These are phyloP conservation scores for Tapera naevia DNA, from an alignment of 2,797 vertebrate genomes.

Conservation along the genomic window DNA sequence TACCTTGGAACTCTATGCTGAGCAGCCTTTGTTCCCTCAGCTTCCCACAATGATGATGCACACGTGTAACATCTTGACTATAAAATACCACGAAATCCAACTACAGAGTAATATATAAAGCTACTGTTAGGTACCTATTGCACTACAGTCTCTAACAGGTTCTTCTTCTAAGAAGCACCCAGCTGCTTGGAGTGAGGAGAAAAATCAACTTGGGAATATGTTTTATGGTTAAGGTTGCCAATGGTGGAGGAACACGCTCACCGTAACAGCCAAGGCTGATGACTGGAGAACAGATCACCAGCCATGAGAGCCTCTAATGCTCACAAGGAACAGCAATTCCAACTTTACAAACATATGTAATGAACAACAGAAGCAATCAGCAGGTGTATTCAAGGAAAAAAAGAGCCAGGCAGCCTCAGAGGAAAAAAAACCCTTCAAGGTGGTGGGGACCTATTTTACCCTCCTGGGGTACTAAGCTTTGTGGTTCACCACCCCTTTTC, in stretches of 20 bases:
- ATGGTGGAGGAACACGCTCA: accelerated
- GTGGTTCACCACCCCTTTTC: not conserved
- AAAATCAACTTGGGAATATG: not conserved
- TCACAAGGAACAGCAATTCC: not conserved
- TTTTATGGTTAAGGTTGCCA: not conserved
- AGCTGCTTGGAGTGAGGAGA: not conserved
- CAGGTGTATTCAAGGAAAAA: not conserved
- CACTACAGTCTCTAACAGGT: not conserved
- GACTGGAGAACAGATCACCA: not conserved
- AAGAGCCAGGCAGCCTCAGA: not conserved
- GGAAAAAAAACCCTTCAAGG: not conserved
- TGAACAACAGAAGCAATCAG: not conserved
- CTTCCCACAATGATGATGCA: not conserved
- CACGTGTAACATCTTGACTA: not conserved
- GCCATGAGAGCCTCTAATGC: not conserved
- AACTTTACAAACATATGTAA: not conserved
- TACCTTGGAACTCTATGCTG: not conserved
- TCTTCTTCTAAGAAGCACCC: not conserved
- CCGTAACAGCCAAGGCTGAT: not conserved
- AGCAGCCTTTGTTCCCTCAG: not conserved
- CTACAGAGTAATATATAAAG: not conserved
- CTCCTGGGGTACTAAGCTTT: not conserved
- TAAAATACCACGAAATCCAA: not conserved
- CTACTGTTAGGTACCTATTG: not conserved
- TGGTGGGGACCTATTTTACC: not conserved